Evolutionary conservation across 2,797 vertebrate genomes (phyloP).

Genomic region (Microhierax caerulescens): DNA sequence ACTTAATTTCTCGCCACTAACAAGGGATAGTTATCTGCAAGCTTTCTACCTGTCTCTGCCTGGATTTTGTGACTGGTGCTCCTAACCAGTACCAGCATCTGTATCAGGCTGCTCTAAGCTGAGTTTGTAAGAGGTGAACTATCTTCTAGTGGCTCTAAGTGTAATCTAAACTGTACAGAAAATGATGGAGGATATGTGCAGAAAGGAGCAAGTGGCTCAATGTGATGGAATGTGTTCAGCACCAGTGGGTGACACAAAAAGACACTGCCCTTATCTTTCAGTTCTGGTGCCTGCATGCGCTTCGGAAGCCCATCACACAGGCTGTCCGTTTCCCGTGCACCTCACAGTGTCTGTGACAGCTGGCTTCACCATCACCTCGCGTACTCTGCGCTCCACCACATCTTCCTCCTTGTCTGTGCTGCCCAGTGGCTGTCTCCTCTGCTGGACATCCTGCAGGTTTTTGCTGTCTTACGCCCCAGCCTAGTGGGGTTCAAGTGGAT

Average conservation of each 20-base stretch:
- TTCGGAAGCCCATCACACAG: background rate
- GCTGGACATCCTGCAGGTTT: background rate
- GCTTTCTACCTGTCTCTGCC: background rate
- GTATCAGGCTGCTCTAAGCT: background rate
- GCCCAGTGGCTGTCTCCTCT: background rate
- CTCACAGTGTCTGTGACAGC: background rate
- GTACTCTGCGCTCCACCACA: background rate
- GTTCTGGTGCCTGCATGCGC: background rate
- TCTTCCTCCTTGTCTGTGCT: background rate
- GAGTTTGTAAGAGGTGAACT: background rate
- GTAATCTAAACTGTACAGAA: background rate
- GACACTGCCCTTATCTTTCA: background rate
- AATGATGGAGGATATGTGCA: background rate
- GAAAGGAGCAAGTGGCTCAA: background rate
- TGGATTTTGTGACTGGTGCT: background rate
- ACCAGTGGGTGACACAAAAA: background rate
- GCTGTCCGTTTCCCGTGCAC: background rate
- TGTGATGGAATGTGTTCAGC: background rate
- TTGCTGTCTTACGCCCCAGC: background rate
- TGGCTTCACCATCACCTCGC: background rate
- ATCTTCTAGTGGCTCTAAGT: background rate
- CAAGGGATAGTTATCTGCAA: background rate
- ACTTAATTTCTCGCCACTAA: background rate
- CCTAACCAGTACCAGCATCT: background rate
- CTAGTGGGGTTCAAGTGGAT: too few relatives aligned